phyloP scores from a whole-genome alignment of 1,140 invertebrate species.

The Scaptomyza hsui region DNA sequence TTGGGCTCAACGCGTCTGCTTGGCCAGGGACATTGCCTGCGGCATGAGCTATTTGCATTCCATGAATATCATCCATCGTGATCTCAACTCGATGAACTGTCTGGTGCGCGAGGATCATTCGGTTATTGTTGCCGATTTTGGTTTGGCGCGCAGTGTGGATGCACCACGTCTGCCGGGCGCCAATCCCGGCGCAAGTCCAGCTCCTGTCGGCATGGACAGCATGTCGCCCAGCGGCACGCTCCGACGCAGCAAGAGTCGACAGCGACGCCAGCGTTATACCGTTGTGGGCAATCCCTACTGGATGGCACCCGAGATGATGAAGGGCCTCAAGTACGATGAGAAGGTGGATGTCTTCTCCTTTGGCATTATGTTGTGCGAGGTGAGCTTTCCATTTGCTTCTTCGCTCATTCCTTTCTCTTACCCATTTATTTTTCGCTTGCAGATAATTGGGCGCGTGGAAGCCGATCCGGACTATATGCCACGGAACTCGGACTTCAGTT shows the following conservation, averaged over 20 bases:
- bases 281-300: slow-evolving; percentile 97
- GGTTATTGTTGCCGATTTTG: slow-evolving; percentile 97
- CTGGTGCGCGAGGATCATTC: slow-evolving; percentile 95
- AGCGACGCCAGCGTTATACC: slow-evolving; percentile 85
- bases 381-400: slow-evolving; percentile 82
- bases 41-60: slow-evolving; percentile 97
- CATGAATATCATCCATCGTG: slow-evolving; percentile 97
- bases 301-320: slow-evolving; percentile 99
- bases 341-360: slow-evolving; percentile 99
- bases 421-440: too few relatives aligned
- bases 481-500: slow-evolving; percentile 94
- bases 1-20: slow-evolving; percentile 92
- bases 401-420: too few relatives aligned
- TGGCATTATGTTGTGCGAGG: slow-evolving; percentile 97
- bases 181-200: background rate
- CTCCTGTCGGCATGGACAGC: slow-evolving; percentile 11
- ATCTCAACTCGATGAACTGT: slow-evolving; percentile 98
- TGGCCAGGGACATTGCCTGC: slow-evolving; percentile 95
- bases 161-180: slow-evolving; percentile 81
- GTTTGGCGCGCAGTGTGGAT: slow-evolving; percentile 94
- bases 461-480: slow-evolving; percentile 97
- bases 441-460: slow-evolving; percentile 96
- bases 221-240: slow-evolving; percentile 83
- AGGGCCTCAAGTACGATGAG: slow-evolving; percentile 97
- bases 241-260: slow-evolving; percentile 83